Conservation (phyloP, 2,888 invertebrate species). For the Phengaris arion region DNA sequence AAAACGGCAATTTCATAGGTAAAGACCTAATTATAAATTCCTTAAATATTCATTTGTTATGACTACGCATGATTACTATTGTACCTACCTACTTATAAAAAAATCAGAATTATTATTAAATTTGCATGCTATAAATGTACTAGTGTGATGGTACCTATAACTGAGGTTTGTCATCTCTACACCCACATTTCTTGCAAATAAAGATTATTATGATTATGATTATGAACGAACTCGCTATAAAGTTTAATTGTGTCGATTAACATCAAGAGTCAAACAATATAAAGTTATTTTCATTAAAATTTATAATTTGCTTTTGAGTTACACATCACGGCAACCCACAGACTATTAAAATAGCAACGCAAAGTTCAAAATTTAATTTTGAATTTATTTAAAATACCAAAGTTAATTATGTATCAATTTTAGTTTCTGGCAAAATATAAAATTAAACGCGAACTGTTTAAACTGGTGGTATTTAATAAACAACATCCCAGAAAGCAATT, state of each 20-base stretch:
- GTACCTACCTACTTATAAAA: too few relatives aligned
- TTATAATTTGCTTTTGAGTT: constrained; percentile 9
- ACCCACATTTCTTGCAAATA: too few relatives aligned
- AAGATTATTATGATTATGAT: too few relatives aligned
- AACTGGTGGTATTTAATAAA: constrained; percentile 24
- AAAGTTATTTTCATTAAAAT: constrained; percentile 5
- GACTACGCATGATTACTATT: too few relatives aligned
- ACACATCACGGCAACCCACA: neutral
- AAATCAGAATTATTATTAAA: too few relatives aligned
- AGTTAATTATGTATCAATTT: constrained; percentile 16
- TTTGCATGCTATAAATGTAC: too few relatives aligned
- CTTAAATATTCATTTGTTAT: too few relatives aligned
- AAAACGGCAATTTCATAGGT: too few relatives aligned
- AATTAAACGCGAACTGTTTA: neutral
- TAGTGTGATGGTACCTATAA: too few relatives aligned
- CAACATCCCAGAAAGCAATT: neutral
- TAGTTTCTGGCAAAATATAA: constrained; percentile 10
- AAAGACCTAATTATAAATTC: too few relatives aligned
- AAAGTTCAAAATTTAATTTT: constrained; percentile 15
- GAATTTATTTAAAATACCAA: constrained; percentile 15
- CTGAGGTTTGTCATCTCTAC: too few relatives aligned
- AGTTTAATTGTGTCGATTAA: neutral
- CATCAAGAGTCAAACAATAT: neutral
- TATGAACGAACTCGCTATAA: neutral
- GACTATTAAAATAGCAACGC: neutral